Base-by-base conservation (phyloP, 2,888 invertebrate genomes). In the Drosophila quasianomalipes region DNA sequence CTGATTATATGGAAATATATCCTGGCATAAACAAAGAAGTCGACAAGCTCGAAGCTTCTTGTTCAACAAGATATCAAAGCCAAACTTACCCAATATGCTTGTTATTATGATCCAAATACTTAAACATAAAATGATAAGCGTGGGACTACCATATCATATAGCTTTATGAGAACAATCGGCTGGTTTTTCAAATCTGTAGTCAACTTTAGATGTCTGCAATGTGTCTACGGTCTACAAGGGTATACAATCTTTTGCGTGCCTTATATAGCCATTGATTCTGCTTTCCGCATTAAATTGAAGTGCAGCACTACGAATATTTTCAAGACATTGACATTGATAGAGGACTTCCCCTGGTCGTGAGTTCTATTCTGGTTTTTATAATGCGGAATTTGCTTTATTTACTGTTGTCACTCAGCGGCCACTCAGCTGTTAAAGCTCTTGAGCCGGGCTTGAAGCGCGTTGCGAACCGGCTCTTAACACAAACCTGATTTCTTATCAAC, bases 401-500 rank as follows among this genome's bases (percentile, higher is more conserved):
- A 58, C 51, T 41, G 49, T 28, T 52, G 53, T 14, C 70, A 73
- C 49, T 65, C 31, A 59, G 37, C 28, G 44, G 33, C 31, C 63
- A 59, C 64, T 76, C 75, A 74, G 68, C 78, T 69, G 61, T 60
- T 61, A n/a, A 79, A 66, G 37, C 74, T 59, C 75, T 62, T 61
- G 70, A 52, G 22, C 35, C 35, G 31, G n/a, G 31, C 12, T 30
- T 6, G 39, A 41, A 47, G 49, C 19, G 41, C 30, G 22, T 41
- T 44, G 37, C 28, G 73, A 83, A 86, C 83, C 84, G 74, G 86
- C 72, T 82, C 39, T 33, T 30, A 16, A 16, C 26, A 4, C 30
- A 59, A 83, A 83, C 83, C 81, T 37, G 79, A 76, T 80, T 74
- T 70, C 79, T 84, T 79, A 79, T 79, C 79, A 68, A 12, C 33